Base-by-base conservation (phyloP, 2,113 vertebrate species). In the Saguinus imperator region DNA sequence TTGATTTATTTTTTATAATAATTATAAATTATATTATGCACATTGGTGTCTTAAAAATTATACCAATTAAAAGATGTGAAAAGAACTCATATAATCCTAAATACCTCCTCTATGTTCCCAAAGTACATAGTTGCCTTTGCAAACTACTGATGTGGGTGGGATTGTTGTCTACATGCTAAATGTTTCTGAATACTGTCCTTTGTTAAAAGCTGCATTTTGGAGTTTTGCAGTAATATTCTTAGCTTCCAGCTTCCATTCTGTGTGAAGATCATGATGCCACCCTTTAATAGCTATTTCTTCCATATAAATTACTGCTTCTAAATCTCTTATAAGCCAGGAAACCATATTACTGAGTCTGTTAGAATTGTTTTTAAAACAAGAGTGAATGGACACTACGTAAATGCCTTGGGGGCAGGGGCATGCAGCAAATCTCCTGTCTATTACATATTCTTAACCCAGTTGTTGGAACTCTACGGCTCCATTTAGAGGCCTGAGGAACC, bases 291-390 rank as follows among this genome's bases (percentile, higher is more conserved):
- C 48, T 80, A 48, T 70, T 87, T 57, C 20, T 82, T 82, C 40
- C 40, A 73, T n/a, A 27, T 90, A 68, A 84, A 64, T 83, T 92
- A 68, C 55, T 95, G 88, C 40, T 91, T 87, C 79, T 40, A 94
- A 87, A 80, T 27, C 17, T 83, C 21, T 76, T 94, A 70, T 35
- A 92, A 64, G 5, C 37, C 55, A 35, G n/a, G 55, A 91, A 95
- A 82, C 29, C 37, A 87, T 66, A 83, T 75, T 89, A 79, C 35
- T 70, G 83, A 87, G 61, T 32, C 92, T 45, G 68, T 45, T 83
- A 50, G 55, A 70, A 50, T 10, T 57, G 11, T 73, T 23, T 75
- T 61, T 89, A 75, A 92, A 87, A 37, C 55, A 70, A 91, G 32
- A 55, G 70, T 70, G 32, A 79, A 75, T 2, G 5, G 20, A 35